Evolutionary conservation across 2,113 vertebrate species (phyloP).

Genomic region (Oxyura jamaicensis): DNA sequence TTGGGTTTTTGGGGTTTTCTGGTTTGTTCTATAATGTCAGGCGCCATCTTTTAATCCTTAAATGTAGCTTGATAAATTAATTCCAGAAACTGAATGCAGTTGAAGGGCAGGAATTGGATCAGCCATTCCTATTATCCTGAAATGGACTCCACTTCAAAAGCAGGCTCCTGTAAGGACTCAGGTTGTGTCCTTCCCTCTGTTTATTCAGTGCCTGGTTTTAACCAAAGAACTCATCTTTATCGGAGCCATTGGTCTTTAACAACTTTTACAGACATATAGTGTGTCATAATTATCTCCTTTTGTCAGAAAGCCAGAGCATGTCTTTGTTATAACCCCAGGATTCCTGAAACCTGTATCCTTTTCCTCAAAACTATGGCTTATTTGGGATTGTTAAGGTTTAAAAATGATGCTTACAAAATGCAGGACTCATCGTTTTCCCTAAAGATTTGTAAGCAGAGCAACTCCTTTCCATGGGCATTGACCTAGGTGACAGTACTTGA

Average conservation of each 20-base stretch:
- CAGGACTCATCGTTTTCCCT: not conserved
- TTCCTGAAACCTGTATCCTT: not conserved
- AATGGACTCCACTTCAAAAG: slow-evolving; percentile 53
- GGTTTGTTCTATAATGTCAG: slow-evolving; percentile 64
- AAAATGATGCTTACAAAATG: not conserved
- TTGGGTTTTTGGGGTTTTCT: slow-evolving; percentile 56
- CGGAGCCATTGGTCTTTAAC: not conserved
- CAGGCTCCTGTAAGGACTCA: not conserved
- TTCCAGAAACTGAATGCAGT: slow-evolving; percentile 59
- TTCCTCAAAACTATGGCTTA: not conserved
- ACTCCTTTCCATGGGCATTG: not conserved
- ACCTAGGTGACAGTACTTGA: not conserved
- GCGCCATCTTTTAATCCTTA: slow-evolving; percentile 63
- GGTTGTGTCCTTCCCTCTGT: slow-evolving; percentile 40
- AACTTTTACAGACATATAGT: not conserved
- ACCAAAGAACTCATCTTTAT: not conserved
- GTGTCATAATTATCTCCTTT: not conserved
- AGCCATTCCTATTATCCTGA: slow-evolving; percentile 35
- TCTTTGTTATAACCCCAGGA: not conserved
- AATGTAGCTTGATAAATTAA: slow-evolving; percentile 71
- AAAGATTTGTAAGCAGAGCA: not conserved
- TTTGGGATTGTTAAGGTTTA: not conserved
- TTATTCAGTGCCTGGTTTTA: slow-evolving; percentile 36
- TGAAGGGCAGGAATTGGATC: slow-evolving; percentile 58
- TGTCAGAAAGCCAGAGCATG: not conserved